Percentiles rank a stretch among this genome's conserved stretches.
Conservation (phyloP, 2,888 invertebrate genomes). For the Oxycera nigricornis region DNA sequence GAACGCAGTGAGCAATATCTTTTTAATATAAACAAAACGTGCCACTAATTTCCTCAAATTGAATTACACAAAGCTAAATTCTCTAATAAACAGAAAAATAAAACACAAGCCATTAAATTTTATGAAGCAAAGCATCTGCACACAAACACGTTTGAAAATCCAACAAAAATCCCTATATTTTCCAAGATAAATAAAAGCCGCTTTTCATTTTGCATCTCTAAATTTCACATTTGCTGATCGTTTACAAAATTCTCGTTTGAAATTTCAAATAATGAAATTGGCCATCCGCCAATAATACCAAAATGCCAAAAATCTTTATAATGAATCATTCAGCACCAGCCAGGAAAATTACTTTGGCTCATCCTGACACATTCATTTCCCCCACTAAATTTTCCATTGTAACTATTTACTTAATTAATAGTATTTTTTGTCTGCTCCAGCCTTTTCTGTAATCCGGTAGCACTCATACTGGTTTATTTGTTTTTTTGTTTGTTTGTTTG, state of each 20-base stretch:
- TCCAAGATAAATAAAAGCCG: background rate
- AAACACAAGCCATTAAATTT: background rate
- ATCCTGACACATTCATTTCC: slow-evolving; percentile 1
- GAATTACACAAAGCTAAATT: no score
- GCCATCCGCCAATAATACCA: no score
- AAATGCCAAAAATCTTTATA: background rate
- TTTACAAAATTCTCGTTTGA: background rate
- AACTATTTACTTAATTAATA: slow-evolving; percentile 14
- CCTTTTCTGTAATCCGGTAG: background rate
- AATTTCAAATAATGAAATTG: slow-evolving; percentile 8
- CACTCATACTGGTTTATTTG: background rate
- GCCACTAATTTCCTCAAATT: no score
- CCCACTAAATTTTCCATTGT: background rate
- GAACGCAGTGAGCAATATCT: no score
- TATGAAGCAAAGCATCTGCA: background rate
- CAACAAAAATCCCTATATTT: background rate
- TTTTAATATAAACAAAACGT: no score
- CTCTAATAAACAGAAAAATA: background rate
- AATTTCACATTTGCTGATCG: slow-evolving; percentile 1
- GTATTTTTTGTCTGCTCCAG: background rate
- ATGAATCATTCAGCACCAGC: background rate
- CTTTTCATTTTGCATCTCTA: background rate
- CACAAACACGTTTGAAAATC: background rate
- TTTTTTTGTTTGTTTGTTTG: background rate
- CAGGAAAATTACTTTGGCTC: background rate